A percentile compares a stretch with the other conserved stretches of the same genome.
Conservation (phyloP, 2,888 invertebrate species). For the Ypsolopha scabrella region DNA sequence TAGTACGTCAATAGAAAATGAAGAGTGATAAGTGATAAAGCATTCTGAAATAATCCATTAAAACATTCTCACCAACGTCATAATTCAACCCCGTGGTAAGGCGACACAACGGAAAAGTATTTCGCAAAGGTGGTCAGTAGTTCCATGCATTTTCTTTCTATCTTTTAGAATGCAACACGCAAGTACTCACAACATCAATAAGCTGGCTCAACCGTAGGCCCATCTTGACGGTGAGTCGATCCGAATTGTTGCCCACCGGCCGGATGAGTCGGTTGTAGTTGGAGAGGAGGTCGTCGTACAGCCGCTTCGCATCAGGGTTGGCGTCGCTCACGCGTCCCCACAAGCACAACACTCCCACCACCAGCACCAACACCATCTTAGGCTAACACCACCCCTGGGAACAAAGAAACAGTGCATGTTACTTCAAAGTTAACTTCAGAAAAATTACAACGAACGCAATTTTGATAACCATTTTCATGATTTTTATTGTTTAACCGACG, state of each 20-base stretch:
- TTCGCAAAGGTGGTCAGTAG: too few species aligned
- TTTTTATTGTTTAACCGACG: too few species aligned
- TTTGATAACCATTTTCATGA: too few species aligned
- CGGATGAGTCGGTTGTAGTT: constrained; percentile 96
- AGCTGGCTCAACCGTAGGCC: constrained; percentile 91
- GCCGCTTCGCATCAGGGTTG: constrained; percentile 93
- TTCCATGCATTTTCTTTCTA: too few species aligned
- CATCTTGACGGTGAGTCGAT: constrained; percentile 95
- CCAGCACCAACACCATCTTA: constrained; percentile 84
- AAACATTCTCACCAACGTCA: too few species aligned
- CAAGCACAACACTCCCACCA: constrained; percentile 81
- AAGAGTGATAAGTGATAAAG: too few species aligned
- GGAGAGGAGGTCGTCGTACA: constrained; percentile 94
- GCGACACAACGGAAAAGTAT: too few species aligned
- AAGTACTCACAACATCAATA: constrained; percentile 89
- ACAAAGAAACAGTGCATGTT: constrained; percentile 25
- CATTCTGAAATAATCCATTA: too few species aligned
- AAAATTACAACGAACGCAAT: too few species aligned
- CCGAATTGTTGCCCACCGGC: constrained; percentile 94
- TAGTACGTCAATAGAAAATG: too few species aligned
- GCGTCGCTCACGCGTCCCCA: constrained; percentile 82
- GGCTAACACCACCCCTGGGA: constrained; percentile 85
- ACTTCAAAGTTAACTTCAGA: background rate
- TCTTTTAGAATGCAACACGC: too few species aligned
- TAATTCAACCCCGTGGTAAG: too few species aligned